Base-by-base conservation (phyloP, 2,888 invertebrate species). In the Heteropelma amictum region DNA sequence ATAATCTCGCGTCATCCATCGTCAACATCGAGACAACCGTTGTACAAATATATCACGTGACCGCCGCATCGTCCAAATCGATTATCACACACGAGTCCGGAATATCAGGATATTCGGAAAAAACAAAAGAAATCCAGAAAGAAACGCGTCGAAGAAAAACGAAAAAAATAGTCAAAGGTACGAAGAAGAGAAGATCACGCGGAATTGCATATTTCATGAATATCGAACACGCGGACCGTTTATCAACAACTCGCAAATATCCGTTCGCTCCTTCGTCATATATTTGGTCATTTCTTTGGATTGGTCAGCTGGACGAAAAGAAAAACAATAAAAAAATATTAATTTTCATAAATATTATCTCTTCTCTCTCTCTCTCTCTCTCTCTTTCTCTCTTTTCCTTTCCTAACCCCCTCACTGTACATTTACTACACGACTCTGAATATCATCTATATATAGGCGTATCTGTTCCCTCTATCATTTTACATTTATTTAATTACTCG, bases 261-360 rank as follows among this genome's bases (percentile, higher is more conserved):
- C 17, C 83, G 81, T 85, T 86, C 82, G 81, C 84, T 85, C 82
- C 81, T 81, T 63, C 85, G 78, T 85, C 35, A 58, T 87, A 71
- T 87, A 88, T 88, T 88, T 88, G 88, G 88, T 88, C 88, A 85
- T 81, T 85, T 88, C 88, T 88, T 88, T 88, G 88, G 88, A 88
- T 87, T 88, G 85, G 88, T 88, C 88, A 84, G 88, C 87, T 88
- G 88, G 88, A 88, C 88, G 69, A 67, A 75, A 72, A 69, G 65
- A 73, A 69, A 65, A 51, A 40, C 3, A 47, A 60, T 30, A 45
- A 53, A 47, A 65, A 67, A 61, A 74, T 69, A 63, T 69, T 69
- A 45, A 54, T 79, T 76, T 79, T 58, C 53, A 42, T 81, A 81
- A 77, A 77, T 77, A 78, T 76, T 53, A 72, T 77, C 67, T 74